A percentile compares a stretch with the other conserved stretches of the same genome.
Evolutionary conservation across 2,797 vertebrate genomes (phyloP).

Genomic region (Gadopsis bispinosus): DNA sequence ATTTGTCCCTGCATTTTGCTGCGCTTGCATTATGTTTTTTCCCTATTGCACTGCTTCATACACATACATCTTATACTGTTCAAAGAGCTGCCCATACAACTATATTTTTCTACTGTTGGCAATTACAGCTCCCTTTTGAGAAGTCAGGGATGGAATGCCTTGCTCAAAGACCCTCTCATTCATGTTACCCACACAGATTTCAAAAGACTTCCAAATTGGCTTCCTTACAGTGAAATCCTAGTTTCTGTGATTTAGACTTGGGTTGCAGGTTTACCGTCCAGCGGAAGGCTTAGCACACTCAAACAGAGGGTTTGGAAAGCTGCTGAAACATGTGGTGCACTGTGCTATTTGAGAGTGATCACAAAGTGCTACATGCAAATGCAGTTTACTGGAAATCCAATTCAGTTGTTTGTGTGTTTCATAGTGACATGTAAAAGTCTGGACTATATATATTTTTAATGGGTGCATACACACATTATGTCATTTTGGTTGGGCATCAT

Average conservation of each 20-base stretch:
- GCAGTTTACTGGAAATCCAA: neutral
- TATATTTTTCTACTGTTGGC: constrained; percentile 3
- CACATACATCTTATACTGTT: constrained; percentile 18
- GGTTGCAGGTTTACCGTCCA: constrained; percentile 12
- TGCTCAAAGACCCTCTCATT: constrained; percentile 30
- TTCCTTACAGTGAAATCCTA: neutral
- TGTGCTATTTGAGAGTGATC: constrained; percentile 1
- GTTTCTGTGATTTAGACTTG: constrained; percentile 21
- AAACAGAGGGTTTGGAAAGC: constrained; percentile 17
- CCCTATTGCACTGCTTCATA: constrained; percentile 5
- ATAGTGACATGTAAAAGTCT: neutral
- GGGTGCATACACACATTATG: neutral
- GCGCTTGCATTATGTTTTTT: constrained; percentile 29
- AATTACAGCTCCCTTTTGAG: constrained; percentile 36
- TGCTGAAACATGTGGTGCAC: constrained; percentile 2
- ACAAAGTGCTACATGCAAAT: constrained; percentile 1
- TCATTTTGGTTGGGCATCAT: constrained; percentile 9
- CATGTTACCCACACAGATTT: constrained; percentile 21
- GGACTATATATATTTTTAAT: neutral
- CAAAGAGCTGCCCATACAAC: constrained; percentile 4
- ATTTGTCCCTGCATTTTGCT: constrained; percentile 39
- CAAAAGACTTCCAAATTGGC: constrained; percentile 22
- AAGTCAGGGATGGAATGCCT: constrained; percentile 21
- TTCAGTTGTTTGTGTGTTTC: neutral
- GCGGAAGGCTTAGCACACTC: constrained; percentile 1